Evolutionary conservation across 2,113 vertebrate genomes (phyloP).

Genomic region (Microcebus ravelobensis): DNA sequence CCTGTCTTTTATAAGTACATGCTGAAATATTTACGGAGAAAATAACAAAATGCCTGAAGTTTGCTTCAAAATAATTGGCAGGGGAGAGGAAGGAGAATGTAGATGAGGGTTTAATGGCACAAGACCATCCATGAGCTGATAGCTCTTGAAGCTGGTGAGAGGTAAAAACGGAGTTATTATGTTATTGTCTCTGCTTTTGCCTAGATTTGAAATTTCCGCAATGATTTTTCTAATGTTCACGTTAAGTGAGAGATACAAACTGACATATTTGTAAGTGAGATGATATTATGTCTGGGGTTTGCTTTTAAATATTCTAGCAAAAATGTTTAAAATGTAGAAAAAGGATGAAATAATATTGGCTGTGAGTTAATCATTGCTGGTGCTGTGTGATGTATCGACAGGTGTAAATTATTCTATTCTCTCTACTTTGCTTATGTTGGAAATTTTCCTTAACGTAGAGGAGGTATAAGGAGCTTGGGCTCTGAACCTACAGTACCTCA

Average conservation of each 20-base stretch:
- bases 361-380: not conserved
- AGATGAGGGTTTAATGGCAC: not conserved
- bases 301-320: not conserved
- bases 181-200: not conserved
- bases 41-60: not conserved
- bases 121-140: not conserved
- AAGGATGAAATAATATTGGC: not conserved
- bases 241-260: not conserved
- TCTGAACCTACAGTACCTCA: not conserved
- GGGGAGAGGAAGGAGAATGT: not conserved
- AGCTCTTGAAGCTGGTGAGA: not conserved
- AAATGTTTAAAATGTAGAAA: not conserved
- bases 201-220: not conserved
- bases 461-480: not conserved
- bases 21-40: conserved; percentile 23
- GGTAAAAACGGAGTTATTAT: too few relatives aligned
- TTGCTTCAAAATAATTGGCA: conserved; percentile 3
- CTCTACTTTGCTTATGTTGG: not conserved
- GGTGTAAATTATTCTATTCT: not conserved
- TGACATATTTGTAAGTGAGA: not conserved
- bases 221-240: not conserved
- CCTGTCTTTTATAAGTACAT: not conserved
- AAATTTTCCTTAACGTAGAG: not conserved
- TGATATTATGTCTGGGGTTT: not conserved
- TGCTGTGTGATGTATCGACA: rapidly evolving